Conservation (phyloP, 1,140 invertebrate species). For the Harlomillsia oculata region DNA sequence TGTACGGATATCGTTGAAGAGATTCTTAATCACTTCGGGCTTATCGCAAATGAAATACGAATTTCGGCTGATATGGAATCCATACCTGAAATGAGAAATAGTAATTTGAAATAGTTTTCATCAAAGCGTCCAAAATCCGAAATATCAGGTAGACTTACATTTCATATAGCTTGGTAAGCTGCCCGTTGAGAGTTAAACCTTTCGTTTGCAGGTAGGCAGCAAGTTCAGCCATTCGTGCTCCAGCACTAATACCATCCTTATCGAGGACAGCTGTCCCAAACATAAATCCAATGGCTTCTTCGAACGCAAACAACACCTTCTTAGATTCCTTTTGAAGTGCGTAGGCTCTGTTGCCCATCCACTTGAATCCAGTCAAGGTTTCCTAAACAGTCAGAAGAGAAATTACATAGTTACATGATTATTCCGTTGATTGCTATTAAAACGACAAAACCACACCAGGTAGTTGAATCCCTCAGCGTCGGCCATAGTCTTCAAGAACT, state of each 20-base stretch:
- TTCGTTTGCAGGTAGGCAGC: conserved; percentile 60
- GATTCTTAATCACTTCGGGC: conserved; percentile 53
- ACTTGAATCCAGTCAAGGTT: conserved; percentile 98
- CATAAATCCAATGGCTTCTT: conserved; percentile 95
- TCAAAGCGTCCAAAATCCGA: neutral
- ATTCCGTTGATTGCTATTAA: neutral
- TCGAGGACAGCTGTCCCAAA: conserved; percentile 74
- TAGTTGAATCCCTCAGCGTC: conserved; percentile 72
- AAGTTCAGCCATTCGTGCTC: conserved; percentile 66
- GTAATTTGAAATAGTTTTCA: neutral
- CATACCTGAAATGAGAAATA: conserved; percentile 48
- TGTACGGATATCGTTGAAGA: conserved; percentile 77
- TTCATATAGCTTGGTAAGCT: conserved; percentile 70
- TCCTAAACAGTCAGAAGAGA: conserved; percentile 48
- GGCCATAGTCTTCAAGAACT: conserved; percentile 80
- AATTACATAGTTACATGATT: neutral
- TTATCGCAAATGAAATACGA: conserved; percentile 85
- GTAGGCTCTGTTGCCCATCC: conserved; percentile 88
- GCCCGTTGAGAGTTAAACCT: conserved; percentile 56
- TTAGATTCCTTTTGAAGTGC: conserved; percentile 61
- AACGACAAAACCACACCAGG: conserved; percentile 45
- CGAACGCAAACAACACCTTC: conserved; percentile 83
- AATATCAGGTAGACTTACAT: conserved; percentile 45
- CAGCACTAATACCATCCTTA: conserved; percentile 90
- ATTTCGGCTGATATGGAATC: conserved; percentile 72